phyloP scores from a whole-genome alignment of 2,113 vertebrate species.

The Spea multiplicata region DNA sequence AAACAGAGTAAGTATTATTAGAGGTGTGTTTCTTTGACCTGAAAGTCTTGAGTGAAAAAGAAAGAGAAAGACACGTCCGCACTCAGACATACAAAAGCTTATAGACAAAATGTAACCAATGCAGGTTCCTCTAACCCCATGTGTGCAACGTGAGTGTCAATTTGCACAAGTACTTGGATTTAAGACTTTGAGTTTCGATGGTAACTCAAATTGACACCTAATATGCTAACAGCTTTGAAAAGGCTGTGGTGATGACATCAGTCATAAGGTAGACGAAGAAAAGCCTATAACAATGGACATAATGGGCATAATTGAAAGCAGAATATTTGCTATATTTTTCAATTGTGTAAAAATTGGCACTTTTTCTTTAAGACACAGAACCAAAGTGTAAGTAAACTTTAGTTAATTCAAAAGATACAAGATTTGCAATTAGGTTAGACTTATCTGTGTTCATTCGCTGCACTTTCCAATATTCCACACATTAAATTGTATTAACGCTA shows the following conservation, averaged over 20 bases:
- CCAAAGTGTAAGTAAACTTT: not conserved
- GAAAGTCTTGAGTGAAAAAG: not conserved
- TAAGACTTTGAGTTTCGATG: too few relatives aligned
- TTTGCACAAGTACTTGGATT: not conserved
- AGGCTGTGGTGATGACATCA: too few relatives aligned
- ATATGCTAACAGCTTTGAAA: too few relatives aligned
- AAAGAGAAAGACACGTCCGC: not conserved
- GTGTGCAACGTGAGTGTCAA: not conserved
- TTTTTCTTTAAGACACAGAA: too few relatives aligned
- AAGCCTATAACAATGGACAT: too few relatives aligned
- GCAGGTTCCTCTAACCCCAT: slow-evolving; percentile 21
- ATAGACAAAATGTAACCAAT: slow-evolving; percentile 6
- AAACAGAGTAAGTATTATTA: slow-evolving; percentile 12
- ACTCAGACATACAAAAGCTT: slow-evolving; percentile 22
- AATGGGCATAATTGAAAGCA: too few relatives aligned
- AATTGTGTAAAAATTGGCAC: too few relatives aligned
- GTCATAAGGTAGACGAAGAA: too few relatives aligned
- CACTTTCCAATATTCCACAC: not conserved
- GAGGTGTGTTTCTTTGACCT: slow-evolving; percentile 13
- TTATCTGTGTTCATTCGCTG: not conserved
- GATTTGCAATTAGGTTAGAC: not conserved
- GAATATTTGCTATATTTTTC: too few relatives aligned
- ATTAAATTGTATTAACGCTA: not conserved
- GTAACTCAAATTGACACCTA: too few relatives aligned
- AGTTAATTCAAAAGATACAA: not conserved